Conservation (phyloP, 2,797 vertebrate genomes). For the Cichlasoma orientale region DNA sequence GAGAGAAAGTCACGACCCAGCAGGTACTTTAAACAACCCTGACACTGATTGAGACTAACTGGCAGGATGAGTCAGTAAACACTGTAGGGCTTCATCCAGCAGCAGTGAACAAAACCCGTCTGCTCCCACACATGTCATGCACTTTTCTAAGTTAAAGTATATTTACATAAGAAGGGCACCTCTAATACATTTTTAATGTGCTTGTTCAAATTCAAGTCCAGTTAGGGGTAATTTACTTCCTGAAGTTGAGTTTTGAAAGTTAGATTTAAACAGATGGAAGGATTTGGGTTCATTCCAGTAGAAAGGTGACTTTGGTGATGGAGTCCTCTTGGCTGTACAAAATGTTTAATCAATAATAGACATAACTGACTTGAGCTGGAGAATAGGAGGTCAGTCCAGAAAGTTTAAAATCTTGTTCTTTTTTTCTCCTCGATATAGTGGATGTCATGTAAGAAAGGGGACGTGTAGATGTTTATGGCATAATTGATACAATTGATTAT, state of each 20-base stretch:
- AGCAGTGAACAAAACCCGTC: not conserved
- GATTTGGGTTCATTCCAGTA: not conserved
- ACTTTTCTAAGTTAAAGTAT: not conserved
- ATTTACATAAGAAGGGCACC: not conserved
- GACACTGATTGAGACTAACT: constrained; percentile 23
- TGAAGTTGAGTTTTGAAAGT: not conserved
- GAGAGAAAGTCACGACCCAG: not conserved
- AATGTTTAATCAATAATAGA: not conserved
- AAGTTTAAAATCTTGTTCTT: not conserved
- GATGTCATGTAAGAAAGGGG: not conserved
- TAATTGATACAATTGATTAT: not conserved
- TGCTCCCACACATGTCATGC: not conserved
- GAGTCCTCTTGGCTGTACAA: not conserved
- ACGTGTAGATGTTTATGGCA: not conserved
- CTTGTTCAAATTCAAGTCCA: not conserved
- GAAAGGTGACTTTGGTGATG: not conserved
- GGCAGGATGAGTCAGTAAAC: constrained; percentile 14
- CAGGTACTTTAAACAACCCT: constrained; percentile 6
- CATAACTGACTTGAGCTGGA: not conserved
- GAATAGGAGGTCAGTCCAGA: not conserved
- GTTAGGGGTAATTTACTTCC: not conserved
- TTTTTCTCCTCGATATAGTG: too few relatives aligned
- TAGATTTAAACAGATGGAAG: not conserved
- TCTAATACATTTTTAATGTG: not conserved
- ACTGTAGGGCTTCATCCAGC: not conserved